These are phyloP conservation scores for Aelia acuminata DNA, from an alignment of 2,888 invertebrate species.

Conservation along the genomic window DNA sequence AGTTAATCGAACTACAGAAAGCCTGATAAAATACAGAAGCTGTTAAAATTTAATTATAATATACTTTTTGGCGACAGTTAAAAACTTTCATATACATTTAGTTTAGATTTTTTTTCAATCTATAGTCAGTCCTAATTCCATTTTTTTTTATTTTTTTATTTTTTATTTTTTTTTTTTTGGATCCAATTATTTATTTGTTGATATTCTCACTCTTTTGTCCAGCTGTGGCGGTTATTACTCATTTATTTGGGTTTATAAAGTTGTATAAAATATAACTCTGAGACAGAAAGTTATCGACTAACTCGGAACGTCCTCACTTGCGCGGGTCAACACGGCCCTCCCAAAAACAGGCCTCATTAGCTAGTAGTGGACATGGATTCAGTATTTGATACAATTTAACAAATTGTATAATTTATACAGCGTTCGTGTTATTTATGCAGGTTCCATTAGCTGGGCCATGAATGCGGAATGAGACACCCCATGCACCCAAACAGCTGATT, in stretches of 20 bases:
- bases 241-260: background rate
- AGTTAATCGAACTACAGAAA: no score
- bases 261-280: background rate
- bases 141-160: no score
- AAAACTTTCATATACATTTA: no score
- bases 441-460: slow-evolving; percentile 34
- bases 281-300: background rate
- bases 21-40: no score
- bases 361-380: background rate
- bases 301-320: background rate
- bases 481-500: slow-evolving; percentile 26
- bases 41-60: no score
- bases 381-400: slow-evolving; percentile 27
- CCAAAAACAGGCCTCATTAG: background rate
- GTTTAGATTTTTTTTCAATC: no score
- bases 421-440: slow-evolving; percentile 11
- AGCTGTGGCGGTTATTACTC: no score
- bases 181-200: no score
- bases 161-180: no score
- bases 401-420: slow-evolving; percentile 39
- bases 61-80: no score
- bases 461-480: slow-evolving; percentile 8
- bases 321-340: background rate
- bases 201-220: no score
- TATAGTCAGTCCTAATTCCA: no score